Percentiles rank a stretch among this genome's conserved stretches.
Evolutionary conservation across 64 coral and sea anemone genomes (phyloP).

Genomic region (Montipora efflorescens): DNA sequence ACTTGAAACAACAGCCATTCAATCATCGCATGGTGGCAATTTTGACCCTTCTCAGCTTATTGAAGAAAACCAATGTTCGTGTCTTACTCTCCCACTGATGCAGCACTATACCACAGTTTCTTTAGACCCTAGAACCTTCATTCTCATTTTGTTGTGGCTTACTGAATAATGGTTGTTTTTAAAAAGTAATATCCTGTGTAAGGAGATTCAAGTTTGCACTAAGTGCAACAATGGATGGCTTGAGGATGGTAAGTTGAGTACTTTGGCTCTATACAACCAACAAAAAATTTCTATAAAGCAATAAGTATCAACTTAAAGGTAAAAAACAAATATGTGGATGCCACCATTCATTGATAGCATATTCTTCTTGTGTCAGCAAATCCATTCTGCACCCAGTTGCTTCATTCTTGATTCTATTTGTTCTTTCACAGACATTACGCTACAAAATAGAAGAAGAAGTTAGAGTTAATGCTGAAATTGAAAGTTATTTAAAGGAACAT

Average conservation of each 20-base stretch:
- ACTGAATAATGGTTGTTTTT: background rate
- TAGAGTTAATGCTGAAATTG: conserved; percentile 95
- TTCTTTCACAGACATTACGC: conserved; percentile 68
- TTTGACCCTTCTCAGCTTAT: too few species aligned
- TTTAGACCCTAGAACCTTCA: too few species aligned
- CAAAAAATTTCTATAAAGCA: too few species aligned
- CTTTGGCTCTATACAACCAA: background rate
- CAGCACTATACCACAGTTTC: too few species aligned
- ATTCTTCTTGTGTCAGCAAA: background rate
- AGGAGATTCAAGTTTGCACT: too few species aligned
- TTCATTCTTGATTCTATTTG: background rate
- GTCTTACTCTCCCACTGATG: too few species aligned
- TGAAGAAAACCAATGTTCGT: too few species aligned
- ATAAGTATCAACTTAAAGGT: too few species aligned
- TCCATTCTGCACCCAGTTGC: background rate
- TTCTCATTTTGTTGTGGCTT: background rate
- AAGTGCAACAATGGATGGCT: too few species aligned
- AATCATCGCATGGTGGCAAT: too few species aligned
- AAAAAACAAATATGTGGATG: background rate
- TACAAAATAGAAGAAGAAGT: conserved; percentile 97
- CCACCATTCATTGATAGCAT: background rate
- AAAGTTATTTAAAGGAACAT: conserved; percentile 86
- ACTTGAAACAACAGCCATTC: too few species aligned
- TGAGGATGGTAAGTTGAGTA: background rate
- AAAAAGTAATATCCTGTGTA: too few species aligned